Evolutionary conservation across 2,113 vertebrate genomes (phyloP).

Genomic region (Eulemur macaco): DNA sequence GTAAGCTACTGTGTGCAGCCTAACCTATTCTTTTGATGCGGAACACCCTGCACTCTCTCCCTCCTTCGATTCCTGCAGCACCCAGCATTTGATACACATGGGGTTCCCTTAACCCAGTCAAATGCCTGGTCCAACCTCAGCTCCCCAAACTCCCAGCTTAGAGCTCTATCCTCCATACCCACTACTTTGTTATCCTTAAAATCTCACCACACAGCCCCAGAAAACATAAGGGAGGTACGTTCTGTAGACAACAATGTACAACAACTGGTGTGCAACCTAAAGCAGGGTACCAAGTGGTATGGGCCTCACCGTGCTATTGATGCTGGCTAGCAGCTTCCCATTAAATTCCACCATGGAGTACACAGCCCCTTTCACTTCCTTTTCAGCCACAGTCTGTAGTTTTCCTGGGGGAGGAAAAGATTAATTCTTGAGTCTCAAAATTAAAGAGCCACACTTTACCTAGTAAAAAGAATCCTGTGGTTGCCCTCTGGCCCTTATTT

Average conservation of each 20-base stretch:
- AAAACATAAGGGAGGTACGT: rapidly evolving
- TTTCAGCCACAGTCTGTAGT: constrained; percentile 97
- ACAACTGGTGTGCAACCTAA: neutral
- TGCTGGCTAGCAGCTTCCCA: constrained; percentile 98
- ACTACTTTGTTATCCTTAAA: neutral
- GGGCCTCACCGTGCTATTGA: constrained; percentile 96
- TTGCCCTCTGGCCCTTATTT: neutral
- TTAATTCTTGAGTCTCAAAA: neutral
- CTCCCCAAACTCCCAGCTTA: rapidly evolving
- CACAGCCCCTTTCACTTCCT: constrained; percentile 98
- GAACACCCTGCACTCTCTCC: neutral
- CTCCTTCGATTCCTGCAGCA: neutral
- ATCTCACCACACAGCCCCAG: rapidly evolving
- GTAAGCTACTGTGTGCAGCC: too few species aligned
- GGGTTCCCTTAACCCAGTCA: neutral
- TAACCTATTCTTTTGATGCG: neutral
- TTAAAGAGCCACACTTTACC: neutral
- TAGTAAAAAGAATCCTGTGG: neutral
- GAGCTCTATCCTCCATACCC: neutral
- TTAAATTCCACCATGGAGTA: constrained; percentile 99
- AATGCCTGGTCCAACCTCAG: rapidly evolving
- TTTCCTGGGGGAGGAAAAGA: constrained; percentile 87
- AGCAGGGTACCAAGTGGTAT: rapidly evolving
- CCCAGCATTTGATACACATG: neutral
- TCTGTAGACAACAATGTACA: neutral